Evolutionary conservation across 30 jellyfish, hydroid and myxozoan species (phyloP), one percentile per base, ranked within the genome.

Genomic region (Clytia hemisphaerica): DNA sequence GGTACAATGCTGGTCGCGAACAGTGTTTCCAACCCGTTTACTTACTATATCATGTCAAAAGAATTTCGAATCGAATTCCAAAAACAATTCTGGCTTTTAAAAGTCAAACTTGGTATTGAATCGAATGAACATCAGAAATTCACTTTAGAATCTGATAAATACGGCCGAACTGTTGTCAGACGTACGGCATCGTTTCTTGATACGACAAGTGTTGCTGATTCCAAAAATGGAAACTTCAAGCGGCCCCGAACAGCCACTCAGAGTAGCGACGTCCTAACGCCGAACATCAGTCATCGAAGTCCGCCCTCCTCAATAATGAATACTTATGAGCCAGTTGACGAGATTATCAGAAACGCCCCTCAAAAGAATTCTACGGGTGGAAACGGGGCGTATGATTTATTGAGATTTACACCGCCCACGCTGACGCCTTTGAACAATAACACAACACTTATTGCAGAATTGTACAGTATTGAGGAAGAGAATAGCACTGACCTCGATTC

Each of bases 11-110:
- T 86, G 92, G 72, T 86, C 47, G 87, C 96, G 15, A 86, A 86
- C 48, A 78, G 94, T 1, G 93, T 85, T 54, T 66, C 83, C 81
- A 86, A 86, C 53, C 93, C 96, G 14, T 86, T 86, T 61, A 86
- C 79, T 24, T 86, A 86, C 67, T 86, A 75, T 63, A 50, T 78
- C 61, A 73, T 86, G 92, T 75, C 93, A 30, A 72, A 73, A 53
- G 93, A 86, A 19, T 86, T 86, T 49, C 93, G 96, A 15, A 92
- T 77, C 19, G 94, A 71, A 60, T 78, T 78, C 32, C 92, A 87
- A 22, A 71, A 72, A 55, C 88, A 75, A n/a, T 76, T 85, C 55
- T 81, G 95, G 46, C 24, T 37, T 37, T 67, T 74, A 14, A 73
- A 57, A n/a, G n/a, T n/a, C 88, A 75, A n/a, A 69, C 77, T 63